These are phyloP conservation scores for Cichlasoma orientale DNA, from an alignment of 2,797 vertebrate species.

Conservation along the genomic window DNA sequence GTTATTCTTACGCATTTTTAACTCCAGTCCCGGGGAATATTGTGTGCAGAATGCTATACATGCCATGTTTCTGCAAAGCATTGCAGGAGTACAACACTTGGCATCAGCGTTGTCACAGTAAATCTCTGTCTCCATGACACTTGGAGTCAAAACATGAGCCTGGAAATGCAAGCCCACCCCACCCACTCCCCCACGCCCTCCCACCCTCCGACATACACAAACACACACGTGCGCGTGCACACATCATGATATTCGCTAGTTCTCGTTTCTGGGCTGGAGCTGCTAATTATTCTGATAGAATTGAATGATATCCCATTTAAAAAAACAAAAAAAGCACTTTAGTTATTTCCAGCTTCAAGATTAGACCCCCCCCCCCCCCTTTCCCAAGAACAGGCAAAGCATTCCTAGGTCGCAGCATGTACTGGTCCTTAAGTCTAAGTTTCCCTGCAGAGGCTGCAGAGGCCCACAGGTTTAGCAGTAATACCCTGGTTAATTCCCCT, in stretches of 20 bases:
- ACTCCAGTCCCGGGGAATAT: constrained; percentile 34
- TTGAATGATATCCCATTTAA: constrained; percentile 5
- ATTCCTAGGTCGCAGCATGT: constrained; percentile 50
- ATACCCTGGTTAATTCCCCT: constrained; percentile 68
- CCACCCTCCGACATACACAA: background rate
- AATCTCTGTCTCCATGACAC: constrained; percentile 74
- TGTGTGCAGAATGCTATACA: constrained; percentile 45
- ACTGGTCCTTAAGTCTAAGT: constrained; percentile 31
- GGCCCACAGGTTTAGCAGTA: constrained; percentile 73
- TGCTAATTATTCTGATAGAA: constrained; percentile 26
- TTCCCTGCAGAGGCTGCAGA: constrained; percentile 41
- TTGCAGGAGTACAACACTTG: constrained; percentile 59
- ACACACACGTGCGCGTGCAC: background rate
- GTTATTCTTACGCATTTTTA: constrained; percentile 30
- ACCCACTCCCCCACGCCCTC: too few species aligned
- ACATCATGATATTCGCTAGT: constrained; percentile 29
- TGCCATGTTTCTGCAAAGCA: constrained; percentile 70
- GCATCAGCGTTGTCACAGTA: constrained; percentile 73
- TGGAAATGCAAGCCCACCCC: constrained; percentile 51
- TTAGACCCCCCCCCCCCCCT: background rate
- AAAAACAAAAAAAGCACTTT: background rate
- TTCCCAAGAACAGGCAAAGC: background rate
- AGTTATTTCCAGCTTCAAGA: constrained; percentile 2
- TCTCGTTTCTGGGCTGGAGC: constrained; percentile 11
- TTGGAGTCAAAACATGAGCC: constrained; percentile 70